These are phyloP conservation scores for Notechis scutatus DNA, from an alignment of 2,113 vertebrate genomes.

Conservation along the genomic window DNA sequence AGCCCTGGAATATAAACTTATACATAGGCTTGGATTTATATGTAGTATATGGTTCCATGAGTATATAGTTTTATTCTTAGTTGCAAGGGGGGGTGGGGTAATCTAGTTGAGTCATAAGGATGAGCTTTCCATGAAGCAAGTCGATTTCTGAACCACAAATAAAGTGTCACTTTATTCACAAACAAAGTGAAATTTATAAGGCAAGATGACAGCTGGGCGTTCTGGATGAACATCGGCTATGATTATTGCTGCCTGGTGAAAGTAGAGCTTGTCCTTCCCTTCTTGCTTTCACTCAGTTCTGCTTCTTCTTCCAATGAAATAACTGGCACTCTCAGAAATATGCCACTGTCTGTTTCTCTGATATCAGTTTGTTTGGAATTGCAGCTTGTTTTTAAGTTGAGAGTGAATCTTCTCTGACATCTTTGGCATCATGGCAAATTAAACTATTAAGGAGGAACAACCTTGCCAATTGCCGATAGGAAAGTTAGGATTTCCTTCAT, in stretches of 20 bases:
- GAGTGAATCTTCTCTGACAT: neutral
- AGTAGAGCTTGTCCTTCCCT: neutral
- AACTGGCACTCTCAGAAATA: neutral
- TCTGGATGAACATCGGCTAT: neutral
- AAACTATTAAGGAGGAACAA: neutral
- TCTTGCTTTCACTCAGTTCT: neutral
- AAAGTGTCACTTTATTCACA: neutral
- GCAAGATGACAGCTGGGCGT: neutral
- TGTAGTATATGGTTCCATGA: neutral
- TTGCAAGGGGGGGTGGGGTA: neutral
- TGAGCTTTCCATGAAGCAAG: neutral
- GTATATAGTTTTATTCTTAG: neutral
- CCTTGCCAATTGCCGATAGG: neutral
- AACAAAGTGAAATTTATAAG: no score
- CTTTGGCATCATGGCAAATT: neutral
- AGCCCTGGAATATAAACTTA: neutral
- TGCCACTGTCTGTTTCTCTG: neutral
- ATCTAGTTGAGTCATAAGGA: neutral
- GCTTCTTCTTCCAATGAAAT: neutral
- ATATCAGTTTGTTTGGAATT: neutral
- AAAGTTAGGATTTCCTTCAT: neutral
- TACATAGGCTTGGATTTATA: neutral
- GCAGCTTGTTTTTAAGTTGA: neutral
- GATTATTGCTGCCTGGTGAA: neutral
- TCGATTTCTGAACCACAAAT: neutral